phyloP scores from a whole-genome alignment of 1,140 invertebrate species.

The Adoxophyes honmai region DNA sequence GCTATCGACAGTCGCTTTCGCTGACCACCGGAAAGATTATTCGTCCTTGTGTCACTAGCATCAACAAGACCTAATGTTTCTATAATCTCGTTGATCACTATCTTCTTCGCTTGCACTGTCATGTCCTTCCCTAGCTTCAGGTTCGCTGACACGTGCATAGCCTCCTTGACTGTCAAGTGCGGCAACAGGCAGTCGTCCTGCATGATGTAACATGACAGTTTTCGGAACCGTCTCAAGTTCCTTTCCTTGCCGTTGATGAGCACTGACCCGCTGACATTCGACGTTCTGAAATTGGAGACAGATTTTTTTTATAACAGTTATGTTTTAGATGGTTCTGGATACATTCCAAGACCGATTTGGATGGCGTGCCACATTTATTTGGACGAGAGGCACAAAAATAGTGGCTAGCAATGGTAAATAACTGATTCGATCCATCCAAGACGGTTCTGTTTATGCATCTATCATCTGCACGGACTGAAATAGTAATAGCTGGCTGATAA shows the following conservation, averaged over 20 bases:
- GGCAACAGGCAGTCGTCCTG: slow-evolving; percentile 95
- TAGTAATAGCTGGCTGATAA: no score
- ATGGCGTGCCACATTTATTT: not conserved
- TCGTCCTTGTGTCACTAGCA: slow-evolving; percentile 87
- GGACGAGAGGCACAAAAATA: not conserved
- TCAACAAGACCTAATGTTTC: slow-evolving; percentile 86
- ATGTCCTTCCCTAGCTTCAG: slow-evolving; percentile 93
- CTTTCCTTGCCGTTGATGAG: slow-evolving; percentile 91
- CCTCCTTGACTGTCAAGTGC: slow-evolving; percentile 92
- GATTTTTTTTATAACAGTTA: slow-evolving; percentile 19
- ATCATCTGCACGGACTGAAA: no score
- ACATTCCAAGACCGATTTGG: slow-evolving; percentile 10
- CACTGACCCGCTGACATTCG: slow-evolving; percentile 86
- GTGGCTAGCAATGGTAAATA: slow-evolving; percentile 6
- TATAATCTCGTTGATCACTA: slow-evolving; percentile 90
- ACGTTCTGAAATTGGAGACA: slow-evolving; percentile 79
- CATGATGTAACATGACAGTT: slow-evolving; percentile 97
- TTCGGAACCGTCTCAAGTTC: slow-evolving; percentile 90
- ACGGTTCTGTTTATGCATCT: no score
- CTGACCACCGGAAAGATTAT: slow-evolving; percentile 94
- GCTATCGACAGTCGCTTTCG: slow-evolving; percentile 95
- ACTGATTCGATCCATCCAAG: not conserved
- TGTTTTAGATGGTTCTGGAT: slow-evolving; percentile 21
- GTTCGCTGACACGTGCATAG: slow-evolving; percentile 94
- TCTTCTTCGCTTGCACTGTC: slow-evolving; percentile 84